Conservation (phyloP, 2,113 vertebrate genomes). For the human region DNA sequence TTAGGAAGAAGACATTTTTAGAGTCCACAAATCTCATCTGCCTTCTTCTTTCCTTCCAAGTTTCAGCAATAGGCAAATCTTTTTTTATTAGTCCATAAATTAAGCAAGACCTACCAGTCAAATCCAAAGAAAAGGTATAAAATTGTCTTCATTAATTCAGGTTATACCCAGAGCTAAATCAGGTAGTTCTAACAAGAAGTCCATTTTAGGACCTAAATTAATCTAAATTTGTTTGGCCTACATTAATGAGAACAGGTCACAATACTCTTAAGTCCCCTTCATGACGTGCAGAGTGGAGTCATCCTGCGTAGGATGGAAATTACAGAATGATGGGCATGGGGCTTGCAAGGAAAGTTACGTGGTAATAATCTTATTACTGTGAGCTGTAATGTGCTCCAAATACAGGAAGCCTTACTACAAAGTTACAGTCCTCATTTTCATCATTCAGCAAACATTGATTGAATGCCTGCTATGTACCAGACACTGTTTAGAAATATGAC, state of each 20-base stretch:
- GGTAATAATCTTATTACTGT: background rate
- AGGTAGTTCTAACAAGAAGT: background rate
- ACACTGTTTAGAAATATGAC: background rate
- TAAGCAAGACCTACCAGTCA: background rate
- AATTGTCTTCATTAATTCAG: background rate
- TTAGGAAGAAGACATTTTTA: slow-evolving; percentile 13
- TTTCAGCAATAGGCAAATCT: background rate
- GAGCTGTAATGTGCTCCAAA: background rate
- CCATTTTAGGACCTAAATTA: background rate
- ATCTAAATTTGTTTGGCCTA: background rate
- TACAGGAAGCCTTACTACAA: background rate
- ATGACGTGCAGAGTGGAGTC: background rate
- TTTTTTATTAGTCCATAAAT: slow-evolving; percentile 14
- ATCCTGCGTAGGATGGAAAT: background rate
- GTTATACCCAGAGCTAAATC: background rate
- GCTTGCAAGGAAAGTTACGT: background rate
- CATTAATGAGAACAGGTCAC: background rate
- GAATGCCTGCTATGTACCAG: background rate
- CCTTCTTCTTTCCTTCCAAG: background rate
- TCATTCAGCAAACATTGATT: background rate
- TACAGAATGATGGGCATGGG: background rate
- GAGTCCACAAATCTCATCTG: background rate
- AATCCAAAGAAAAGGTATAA: slow-evolving; percentile 16
- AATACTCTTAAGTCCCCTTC: background rate
- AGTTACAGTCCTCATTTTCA: background rate